These are phyloP conservation scores for Meliscaeva auricollis DNA, from an alignment of 2,888 invertebrate species.

Conservation along the genomic window DNA sequence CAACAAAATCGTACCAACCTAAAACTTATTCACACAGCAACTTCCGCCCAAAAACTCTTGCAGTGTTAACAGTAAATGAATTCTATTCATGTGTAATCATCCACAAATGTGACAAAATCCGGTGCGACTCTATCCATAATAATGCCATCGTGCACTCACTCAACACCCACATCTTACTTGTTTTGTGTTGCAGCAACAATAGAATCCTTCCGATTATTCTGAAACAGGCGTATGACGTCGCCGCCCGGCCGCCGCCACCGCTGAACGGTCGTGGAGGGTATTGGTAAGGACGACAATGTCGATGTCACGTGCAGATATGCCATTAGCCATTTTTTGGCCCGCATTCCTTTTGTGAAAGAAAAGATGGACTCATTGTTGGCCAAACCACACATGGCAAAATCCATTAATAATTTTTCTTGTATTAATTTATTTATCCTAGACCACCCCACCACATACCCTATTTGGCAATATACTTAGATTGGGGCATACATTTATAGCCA, in stretches of 20 bases:
- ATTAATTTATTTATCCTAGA: constrained; percentile 69
- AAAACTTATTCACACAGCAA: constrained; percentile 26
- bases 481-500: background rate
- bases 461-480: background rate
- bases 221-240: background rate
- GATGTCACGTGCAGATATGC: constrained; percentile 74
- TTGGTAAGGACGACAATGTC: constrained; percentile 6
- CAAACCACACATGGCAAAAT: constrained; percentile 43
- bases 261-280: background rate
- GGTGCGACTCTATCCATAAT: constrained; percentile 52
- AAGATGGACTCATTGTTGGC: constrained; percentile 48
- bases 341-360: constrained; percentile 13
- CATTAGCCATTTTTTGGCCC: constrained; percentile 63
- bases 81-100: constrained; percentile 61
- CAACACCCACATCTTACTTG: constrained; percentile 50
- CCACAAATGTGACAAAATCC: constrained; percentile 63
- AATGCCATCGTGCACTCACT: constrained; percentile 52
- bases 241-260: background rate
- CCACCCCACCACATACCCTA: constrained; percentile 15
- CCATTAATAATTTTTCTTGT: constrained; percentile 35
- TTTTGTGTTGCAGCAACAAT: constrained; percentile 49
- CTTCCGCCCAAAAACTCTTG: constrained; percentile 28
- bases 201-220: constrained; percentile 10
- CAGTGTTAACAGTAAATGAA: background rate
- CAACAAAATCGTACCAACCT: constrained; percentile 20